Percentiles rank a stretch among this genome's conserved stretches.
phyloP scores from a whole-genome alignment of 2,797 vertebrate species.

The Enteromius argenteus region DNA sequence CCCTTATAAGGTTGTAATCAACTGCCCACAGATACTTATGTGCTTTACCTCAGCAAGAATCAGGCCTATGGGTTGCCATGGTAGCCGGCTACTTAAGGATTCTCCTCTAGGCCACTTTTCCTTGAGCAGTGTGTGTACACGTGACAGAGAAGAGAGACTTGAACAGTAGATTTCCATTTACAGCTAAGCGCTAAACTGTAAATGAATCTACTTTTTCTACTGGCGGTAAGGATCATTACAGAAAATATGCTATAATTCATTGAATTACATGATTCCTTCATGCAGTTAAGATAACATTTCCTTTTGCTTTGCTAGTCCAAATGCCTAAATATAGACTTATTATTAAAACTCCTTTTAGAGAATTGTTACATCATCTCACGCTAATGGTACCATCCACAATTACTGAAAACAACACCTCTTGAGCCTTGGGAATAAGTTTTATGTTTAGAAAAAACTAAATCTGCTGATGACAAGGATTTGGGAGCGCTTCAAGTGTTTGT shows the following conservation, averaged over 20 bases:
- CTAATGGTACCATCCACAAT: not conserved
- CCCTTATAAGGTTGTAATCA: conserved; percentile 47
- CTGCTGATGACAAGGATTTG: not conserved
- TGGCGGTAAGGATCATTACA: not conserved
- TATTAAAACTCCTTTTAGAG: conserved; percentile 15
- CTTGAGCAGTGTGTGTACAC: conserved; percentile 30
- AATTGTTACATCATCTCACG: not conserved
- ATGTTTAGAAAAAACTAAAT: not conserved
- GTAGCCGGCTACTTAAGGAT: conserved; percentile 57
- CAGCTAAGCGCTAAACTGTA: not conserved
- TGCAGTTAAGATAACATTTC: not conserved
- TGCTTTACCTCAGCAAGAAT: conserved; percentile 41
- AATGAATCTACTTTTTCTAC: not conserved
- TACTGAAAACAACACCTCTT: not conserved
- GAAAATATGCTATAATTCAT: not conserved
- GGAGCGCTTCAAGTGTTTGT: not conserved
- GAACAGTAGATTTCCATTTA: conserved; percentile 9
- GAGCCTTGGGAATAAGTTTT: not conserved
- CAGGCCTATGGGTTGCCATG: conserved; percentile 65
- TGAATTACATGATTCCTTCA: conserved; percentile 3
- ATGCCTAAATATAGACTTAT: conserved; percentile 2
- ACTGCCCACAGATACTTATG: conserved; percentile 48
- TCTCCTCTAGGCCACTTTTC: conserved; percentile 51
- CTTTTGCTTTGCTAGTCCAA: conserved; percentile 6
- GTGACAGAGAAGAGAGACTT: conserved; percentile 16